phyloP scores from a whole-genome alignment of 2,888 invertebrate genomes.

The Dilophus febrilis region DNA sequence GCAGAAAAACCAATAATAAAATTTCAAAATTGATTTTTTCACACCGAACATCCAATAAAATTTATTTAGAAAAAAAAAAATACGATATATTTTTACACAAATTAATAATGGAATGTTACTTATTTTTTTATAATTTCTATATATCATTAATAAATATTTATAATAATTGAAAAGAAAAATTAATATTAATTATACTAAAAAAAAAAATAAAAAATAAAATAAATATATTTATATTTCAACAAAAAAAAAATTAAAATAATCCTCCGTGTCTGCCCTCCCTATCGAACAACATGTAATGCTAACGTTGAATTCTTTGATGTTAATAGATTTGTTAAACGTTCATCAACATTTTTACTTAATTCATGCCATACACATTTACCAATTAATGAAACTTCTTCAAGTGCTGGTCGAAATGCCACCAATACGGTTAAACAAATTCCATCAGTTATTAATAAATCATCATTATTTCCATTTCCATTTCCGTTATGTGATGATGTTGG shows the following conservation, averaged over 20 bases:
- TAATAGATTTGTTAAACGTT: slow-evolving; percentile 46
- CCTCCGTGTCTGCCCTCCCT: too few species aligned
- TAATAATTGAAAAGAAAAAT: neutral
- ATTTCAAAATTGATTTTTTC: neutral
- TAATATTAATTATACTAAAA: neutral
- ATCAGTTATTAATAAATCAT: slow-evolving; percentile 34
- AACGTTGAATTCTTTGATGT: slow-evolving; percentile 60
- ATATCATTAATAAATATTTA: neutral
- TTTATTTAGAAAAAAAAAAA: neutral
- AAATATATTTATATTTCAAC: neutral
- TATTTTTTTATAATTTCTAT: neutral
- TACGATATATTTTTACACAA: neutral
- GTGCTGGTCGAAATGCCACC: slow-evolving; percentile 65
- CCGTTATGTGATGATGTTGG: slow-evolving; percentile 10
- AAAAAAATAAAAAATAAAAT: too few species aligned
- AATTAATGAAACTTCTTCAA: slow-evolving; percentile 73
- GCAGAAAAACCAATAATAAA: too few species aligned
- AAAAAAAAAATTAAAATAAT: neutral
- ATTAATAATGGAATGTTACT: neutral
- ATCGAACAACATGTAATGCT: slow-evolving; percentile 68
- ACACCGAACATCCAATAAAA: neutral
- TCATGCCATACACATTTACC: slow-evolving; percentile 86
- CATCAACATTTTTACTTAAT: slow-evolving; percentile 48
- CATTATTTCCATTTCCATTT: slow-evolving; percentile 13
- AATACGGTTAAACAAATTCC: slow-evolving; percentile 68